Percentiles rank a stretch among this genome's conserved stretches.
Evolutionary conservation across 2,888 invertebrate species (phyloP).

Genomic region (Mimas tiliae): DNA sequence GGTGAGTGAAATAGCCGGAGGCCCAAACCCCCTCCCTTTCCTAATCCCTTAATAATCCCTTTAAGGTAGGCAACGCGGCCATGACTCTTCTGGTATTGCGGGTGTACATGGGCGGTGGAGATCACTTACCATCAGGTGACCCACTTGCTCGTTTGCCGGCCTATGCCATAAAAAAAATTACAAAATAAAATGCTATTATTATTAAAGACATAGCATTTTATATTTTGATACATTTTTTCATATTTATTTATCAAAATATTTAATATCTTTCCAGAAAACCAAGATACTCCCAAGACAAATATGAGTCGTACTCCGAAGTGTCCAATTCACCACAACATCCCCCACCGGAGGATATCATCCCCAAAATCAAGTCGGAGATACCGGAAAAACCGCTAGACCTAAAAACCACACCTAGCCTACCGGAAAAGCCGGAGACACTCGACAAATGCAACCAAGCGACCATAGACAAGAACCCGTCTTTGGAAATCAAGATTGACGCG

Average conservation of each 20-base stretch:
- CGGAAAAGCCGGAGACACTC: constrained; percentile 55
- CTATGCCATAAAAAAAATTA: too few species aligned
- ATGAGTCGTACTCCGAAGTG: constrained; percentile 75
- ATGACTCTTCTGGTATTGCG: too few species aligned
- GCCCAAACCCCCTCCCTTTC: too few species aligned
- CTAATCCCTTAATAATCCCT: too few species aligned
- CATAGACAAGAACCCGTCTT: constrained; percentile 45
- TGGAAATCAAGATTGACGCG: constrained; percentile 74
- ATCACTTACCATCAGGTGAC: too few species aligned
- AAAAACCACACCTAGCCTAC: constrained; percentile 61
- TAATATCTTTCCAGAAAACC: constrained; percentile 63
- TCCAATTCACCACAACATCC: constrained; percentile 76
- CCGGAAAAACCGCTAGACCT: constrained; percentile 67
- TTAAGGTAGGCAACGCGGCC: too few species aligned
- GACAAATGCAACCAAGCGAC: constrained; percentile 69
- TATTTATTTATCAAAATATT: neutral
- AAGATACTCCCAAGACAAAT: constrained; percentile 74
- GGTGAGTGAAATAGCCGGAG: too few species aligned
- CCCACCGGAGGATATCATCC: constrained; percentile 62
- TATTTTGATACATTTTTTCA: neutral
- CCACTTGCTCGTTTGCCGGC: too few species aligned
- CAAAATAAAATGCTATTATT: too few species aligned
- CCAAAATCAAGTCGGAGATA: constrained; percentile 63
- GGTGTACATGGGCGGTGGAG: too few species aligned
- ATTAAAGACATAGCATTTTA: too few species aligned